These are phyloP conservation scores for Chionodraco myersi DNA, from an alignment of 2,113 vertebrate species.

Conservation along the genomic window DNA sequence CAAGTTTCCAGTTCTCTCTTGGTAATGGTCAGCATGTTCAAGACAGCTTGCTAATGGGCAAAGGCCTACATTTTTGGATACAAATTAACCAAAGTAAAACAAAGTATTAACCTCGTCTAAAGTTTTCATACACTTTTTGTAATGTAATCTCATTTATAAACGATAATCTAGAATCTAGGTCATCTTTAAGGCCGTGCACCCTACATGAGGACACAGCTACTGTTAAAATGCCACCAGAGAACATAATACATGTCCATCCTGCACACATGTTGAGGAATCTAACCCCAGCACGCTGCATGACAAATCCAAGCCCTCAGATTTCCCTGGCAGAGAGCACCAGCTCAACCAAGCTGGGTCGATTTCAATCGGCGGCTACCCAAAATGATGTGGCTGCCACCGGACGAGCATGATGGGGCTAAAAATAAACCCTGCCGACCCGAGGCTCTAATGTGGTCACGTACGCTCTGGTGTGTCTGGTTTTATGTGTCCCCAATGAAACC, in stretches of 20 bases:
- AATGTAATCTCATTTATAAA: neutral
- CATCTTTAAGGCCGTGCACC: neutral
- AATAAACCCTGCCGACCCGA: constrained; percentile 63
- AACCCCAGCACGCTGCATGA: constrained; percentile 46
- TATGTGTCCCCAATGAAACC: constrained; percentile 73
- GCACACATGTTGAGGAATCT: constrained; percentile 51
- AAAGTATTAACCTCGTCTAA: no score
- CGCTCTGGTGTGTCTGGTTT: constrained; percentile 71
- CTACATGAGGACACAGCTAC: constrained; percentile 11
- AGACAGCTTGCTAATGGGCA: no score
- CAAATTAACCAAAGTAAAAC: no score
- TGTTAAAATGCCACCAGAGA: constrained; percentile 26
- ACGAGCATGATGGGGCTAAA: constrained; percentile 69
- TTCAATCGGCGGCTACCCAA: constrained; percentile 78
- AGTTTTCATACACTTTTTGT: neutral
- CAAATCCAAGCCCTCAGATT: constrained; percentile 60
- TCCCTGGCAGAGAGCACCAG: constrained; percentile 56
- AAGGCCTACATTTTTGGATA: no score
- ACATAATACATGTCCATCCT: constrained; percentile 35
- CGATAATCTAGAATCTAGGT: neutral
- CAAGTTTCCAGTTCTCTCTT: no score
- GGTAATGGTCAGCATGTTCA: no score
- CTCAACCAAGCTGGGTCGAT: constrained; percentile 69
- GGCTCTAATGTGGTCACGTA: constrained; percentile 77
- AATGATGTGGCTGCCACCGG: constrained; percentile 75